Evolutionary conservation across 2,113 vertebrate species (phyloP).

Genomic region (Conger conger): DNA sequence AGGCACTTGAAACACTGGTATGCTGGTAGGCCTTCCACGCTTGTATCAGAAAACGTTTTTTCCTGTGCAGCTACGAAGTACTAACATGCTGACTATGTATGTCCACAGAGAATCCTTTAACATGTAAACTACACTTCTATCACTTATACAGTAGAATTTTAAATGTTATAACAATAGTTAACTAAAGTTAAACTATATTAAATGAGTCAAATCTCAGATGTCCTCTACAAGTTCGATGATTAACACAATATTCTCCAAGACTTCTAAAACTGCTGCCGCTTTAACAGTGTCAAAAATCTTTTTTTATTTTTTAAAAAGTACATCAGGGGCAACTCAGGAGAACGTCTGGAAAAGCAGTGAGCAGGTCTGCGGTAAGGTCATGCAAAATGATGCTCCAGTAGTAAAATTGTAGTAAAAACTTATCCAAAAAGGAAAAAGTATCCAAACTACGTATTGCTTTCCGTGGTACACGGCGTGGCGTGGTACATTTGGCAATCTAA

Average conservation of each 20-base stretch:
- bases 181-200: background rate
- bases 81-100: background rate
- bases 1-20: background rate
- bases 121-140: too few species aligned
- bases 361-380: background rate
- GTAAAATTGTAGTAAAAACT: slow-evolving; percentile 6
- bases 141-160: background rate
- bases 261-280: background rate
- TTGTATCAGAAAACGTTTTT: background rate
- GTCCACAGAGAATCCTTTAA: too few species aligned
- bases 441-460: background rate
- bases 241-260: background rate
- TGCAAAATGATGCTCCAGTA: background rate
- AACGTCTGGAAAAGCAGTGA: background rate
- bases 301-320: too few species aligned
- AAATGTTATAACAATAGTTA: too few species aligned
- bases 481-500: background rate
- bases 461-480: background rate
- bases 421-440: background rate
- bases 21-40: background rate
- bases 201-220: background rate
- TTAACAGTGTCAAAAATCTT: background rate
- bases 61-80: background rate
- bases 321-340: background rate
- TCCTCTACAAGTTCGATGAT: background rate